These are phyloP conservation scores for Maccullochella peelii DNA, from an alignment of 2,113 vertebrate species.

Conservation along the genomic window DNA sequence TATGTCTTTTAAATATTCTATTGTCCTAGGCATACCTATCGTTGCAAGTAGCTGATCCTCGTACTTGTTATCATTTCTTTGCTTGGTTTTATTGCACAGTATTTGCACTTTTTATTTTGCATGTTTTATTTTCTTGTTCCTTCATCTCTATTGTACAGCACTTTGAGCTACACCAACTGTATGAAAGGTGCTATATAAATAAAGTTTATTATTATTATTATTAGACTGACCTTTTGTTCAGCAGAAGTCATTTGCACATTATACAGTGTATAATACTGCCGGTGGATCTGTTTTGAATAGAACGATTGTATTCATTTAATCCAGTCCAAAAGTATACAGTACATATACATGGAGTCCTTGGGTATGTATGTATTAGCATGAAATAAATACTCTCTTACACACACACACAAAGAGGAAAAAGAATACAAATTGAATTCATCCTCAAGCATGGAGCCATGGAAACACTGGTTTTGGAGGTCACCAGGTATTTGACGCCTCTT, in stretches of 20 bases:
- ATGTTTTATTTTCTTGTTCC: too few species aligned
- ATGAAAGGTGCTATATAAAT: too few species aligned
- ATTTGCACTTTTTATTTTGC: too few species aligned
- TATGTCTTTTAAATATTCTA: too few species aligned
- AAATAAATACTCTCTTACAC: too few species aligned
- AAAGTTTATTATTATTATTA: too few species aligned
- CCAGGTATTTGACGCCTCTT: not conserved
- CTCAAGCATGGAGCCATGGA: not conserved
- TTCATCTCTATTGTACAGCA: too few species aligned
- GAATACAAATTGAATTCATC: not conserved
- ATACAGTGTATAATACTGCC: not conserved
- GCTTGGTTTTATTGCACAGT: too few species aligned
- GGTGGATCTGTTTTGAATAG: not conserved
- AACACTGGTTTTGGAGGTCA: not conserved
- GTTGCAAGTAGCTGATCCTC: too few species aligned
- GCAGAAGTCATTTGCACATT: slow-evolving; percentile 3
- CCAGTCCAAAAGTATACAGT: not conserved
- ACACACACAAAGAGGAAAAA: not conserved
- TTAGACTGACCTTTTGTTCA: not conserved
- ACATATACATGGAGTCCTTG: slow-evolving; percentile 1
- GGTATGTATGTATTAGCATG: not conserved
- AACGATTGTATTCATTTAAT: not conserved
- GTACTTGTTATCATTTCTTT: too few species aligned
- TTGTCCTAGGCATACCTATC: too few species aligned
- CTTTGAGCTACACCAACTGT: too few species aligned